Percentiles rank a stretch among this genome's conserved stretches.
Conservation (phyloP, 1,140 invertebrate species). For the Eurosta solidaginis region DNA sequence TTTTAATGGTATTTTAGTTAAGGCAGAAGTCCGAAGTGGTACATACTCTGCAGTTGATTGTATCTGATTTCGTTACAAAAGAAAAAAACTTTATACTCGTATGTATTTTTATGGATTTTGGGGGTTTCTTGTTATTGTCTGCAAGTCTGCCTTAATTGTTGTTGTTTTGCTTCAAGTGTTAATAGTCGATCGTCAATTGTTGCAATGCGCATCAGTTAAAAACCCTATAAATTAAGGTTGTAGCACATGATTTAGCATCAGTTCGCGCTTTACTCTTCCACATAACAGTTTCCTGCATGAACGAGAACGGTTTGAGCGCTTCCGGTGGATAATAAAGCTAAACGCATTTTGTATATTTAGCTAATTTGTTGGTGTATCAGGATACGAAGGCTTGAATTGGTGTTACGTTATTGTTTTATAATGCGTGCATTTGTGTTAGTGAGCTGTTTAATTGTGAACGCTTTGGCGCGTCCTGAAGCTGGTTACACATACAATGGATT, state of each 20-base stretch:
- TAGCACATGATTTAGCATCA: conserved; percentile 30
- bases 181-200: neutral
- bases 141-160: too few relatives aligned
- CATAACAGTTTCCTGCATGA: neutral
- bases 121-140: neutral
- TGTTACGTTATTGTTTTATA: neutral
- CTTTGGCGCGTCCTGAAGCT: conserved; percentile 64
- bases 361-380: neutral
- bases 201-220: conserved; percentile 9
- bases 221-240: conserved; percentile 32
- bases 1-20: conserved; percentile 16
- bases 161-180: conserved; percentile 6
- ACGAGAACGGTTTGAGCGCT: neutral
- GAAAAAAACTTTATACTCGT: neutral
- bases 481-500: conserved; percentile 63
- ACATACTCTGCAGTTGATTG: neutral
- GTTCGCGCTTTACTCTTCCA: conserved; percentile 33
- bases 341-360: neutral
- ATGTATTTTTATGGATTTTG: neutral
- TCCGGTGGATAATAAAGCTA: neutral
- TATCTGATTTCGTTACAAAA: neutral
- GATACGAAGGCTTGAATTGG: neutral
- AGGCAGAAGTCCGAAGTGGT: neutral
- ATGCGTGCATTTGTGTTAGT: conserved; percentile 59
- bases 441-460: conserved; percentile 62